phyloP scores from a whole-genome alignment of 1,140 invertebrate species.

The Gryon sp. region DNA sequence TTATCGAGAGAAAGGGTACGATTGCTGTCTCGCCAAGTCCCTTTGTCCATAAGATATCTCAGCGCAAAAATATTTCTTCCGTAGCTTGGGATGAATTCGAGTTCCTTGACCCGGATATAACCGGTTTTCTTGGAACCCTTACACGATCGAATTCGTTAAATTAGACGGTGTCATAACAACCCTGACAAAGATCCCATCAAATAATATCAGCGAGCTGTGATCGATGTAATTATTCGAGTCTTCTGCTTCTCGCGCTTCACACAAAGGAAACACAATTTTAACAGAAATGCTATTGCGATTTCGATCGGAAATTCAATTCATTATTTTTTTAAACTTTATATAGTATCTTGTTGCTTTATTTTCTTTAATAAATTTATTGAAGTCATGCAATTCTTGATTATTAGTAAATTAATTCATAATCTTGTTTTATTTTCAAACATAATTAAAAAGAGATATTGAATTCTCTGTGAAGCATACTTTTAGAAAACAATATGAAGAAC shows the following conservation, averaged over 20 bases:
- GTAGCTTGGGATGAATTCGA: conserved; percentile 22
- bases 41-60: conserved; percentile 15
- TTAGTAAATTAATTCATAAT: no score
- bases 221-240: conserved; percentile 22
- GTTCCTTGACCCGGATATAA: conserved; percentile 50
- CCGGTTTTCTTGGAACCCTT: conserved; percentile 36
- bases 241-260: no score
- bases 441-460: no score
- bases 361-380: no score
- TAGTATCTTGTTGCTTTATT: no score
- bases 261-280: background rate
- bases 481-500: no score
- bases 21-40: conserved; percentile 5
- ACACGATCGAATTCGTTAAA: conserved; percentile 35
- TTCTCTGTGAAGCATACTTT: no score
- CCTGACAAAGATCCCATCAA: conserved; percentile 25
- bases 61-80: conserved; percentile 21
- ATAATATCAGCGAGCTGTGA: conserved; percentile 20
- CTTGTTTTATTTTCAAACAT: no score
- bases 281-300: no score
- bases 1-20: conserved; percentile 7
- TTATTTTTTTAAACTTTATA: no score
- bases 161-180: conserved; percentile 32
- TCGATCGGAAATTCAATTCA: no score
- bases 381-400: no score